Conservation (phyloP, 2,797 vertebrate genomes). For the Alosa sapidissima region DNA sequence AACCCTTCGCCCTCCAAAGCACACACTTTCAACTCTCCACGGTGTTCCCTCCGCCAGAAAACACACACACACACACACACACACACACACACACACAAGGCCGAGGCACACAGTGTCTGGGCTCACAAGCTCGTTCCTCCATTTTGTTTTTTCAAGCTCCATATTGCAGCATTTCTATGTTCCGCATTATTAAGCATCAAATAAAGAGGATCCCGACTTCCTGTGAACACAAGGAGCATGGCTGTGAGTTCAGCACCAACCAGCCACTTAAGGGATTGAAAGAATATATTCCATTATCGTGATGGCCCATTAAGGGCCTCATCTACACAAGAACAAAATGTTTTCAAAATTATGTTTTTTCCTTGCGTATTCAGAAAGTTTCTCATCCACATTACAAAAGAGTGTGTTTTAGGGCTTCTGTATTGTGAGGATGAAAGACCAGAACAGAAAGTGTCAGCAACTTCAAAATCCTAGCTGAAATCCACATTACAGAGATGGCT, state of each 20-base stretch:
- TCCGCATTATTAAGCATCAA: conserved; percentile 8
- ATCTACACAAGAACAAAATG: too few relatives aligned
- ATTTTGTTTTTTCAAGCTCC: not conserved
- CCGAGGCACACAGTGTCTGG: not conserved
- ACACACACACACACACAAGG: conserved; percentile 26
- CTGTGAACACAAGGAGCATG: not conserved
- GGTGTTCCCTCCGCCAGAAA: conserved; percentile 32
- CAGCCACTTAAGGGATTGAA: not conserved
- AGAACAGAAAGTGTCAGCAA: too few relatives aligned
- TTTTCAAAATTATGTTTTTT: too few relatives aligned
- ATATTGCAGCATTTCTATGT: not conserved
- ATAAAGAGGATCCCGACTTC: not conserved
- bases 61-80: not conserved
- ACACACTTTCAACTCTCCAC: conserved; percentile 47
- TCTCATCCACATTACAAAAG: too few relatives aligned
- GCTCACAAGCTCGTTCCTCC: not conserved
- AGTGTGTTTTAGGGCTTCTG: too few relatives aligned
- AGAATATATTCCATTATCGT: not conserved
- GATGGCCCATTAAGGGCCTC: too few relatives aligned
- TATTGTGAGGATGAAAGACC: too few relatives aligned
- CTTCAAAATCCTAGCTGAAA: too few relatives aligned
- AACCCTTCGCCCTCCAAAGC: conserved; percentile 40
- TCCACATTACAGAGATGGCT: too few relatives aligned
- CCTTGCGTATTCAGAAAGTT: too few relatives aligned
- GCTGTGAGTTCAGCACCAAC: not conserved